These are phyloP conservation scores for Chionoecetes opilio DNA, from an alignment of 1,140 invertebrate genomes.

Conservation along the genomic window DNA sequence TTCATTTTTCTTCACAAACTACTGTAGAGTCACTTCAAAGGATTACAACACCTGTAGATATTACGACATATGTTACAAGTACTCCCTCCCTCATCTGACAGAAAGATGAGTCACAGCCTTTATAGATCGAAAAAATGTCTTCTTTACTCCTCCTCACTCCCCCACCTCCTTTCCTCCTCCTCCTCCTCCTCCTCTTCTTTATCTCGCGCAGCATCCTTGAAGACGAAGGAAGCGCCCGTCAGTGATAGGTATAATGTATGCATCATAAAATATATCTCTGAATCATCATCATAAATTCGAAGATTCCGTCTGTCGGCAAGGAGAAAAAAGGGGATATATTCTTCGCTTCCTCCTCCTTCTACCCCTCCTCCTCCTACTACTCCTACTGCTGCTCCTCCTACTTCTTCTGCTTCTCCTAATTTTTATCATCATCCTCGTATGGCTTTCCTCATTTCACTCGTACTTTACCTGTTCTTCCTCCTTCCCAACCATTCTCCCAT, in stretches of 20 bases:
- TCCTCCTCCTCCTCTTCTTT: not conserved
- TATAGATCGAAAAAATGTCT: not conserved
- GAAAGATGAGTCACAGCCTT: not conserved
- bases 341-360: not conserved
- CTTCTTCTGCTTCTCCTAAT: not conserved
- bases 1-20: not conserved
- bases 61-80: no score
- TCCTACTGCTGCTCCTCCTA: not conserved
- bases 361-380: not conserved
- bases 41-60: no score
- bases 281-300: conserved; percentile 70
- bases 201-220: conserved; percentile 3
- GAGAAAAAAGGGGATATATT: conserved; percentile 38
- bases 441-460: not conserved
- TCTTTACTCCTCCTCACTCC: conserved; percentile 25
- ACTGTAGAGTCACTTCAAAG: no score
- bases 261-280: conserved; percentile 70
- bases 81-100: no score
- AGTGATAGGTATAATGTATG: conserved; percentile 61
- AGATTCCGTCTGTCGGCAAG: conserved; percentile 44
- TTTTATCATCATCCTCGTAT: not conserved
- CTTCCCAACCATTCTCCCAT: not conserved
- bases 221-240: conserved; percentile 32
- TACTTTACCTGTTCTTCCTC: not conserved
- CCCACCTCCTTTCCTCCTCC: not conserved